phyloP scores from a whole-genome alignment of 2,113 vertebrate genomes.

The Psittacus erithacus region DNA sequence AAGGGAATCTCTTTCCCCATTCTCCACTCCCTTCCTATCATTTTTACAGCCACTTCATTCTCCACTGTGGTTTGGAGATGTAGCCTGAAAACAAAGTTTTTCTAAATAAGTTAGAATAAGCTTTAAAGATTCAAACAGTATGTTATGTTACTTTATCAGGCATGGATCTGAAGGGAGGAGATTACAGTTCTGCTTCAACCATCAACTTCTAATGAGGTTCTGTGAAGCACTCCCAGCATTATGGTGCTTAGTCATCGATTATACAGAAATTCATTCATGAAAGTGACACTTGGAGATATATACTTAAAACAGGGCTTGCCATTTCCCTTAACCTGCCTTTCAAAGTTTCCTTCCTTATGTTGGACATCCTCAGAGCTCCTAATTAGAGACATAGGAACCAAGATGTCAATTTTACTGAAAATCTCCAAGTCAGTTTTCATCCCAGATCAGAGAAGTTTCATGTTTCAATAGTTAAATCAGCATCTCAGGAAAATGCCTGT shows the following conservation, averaged over 20 bases:
- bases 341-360: background rate
- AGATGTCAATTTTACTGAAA: background rate
- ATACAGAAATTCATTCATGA: background rate
- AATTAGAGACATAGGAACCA: background rate
- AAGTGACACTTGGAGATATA: background rate
- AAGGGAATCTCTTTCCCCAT: background rate
- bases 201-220: background rate
- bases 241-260: background rate
- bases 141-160: background rate
- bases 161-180: background rate
- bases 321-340: background rate
- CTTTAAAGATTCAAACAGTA: background rate
- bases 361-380: background rate
- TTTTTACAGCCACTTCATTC: background rate
- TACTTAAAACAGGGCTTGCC: background rate
- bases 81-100: background rate
- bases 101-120: background rate
- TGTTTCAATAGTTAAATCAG: background rate
- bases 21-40: rapidly evolving
- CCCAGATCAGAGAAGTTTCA: background rate
- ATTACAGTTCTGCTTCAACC: background rate
- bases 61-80: background rate
- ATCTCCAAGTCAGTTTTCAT: background rate
- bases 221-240: background rate
- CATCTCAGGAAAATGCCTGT: background rate